Evolutionary conservation across 2,888 invertebrate species (phyloP).

Genomic region (Ochlodes sylvanus): DNA sequence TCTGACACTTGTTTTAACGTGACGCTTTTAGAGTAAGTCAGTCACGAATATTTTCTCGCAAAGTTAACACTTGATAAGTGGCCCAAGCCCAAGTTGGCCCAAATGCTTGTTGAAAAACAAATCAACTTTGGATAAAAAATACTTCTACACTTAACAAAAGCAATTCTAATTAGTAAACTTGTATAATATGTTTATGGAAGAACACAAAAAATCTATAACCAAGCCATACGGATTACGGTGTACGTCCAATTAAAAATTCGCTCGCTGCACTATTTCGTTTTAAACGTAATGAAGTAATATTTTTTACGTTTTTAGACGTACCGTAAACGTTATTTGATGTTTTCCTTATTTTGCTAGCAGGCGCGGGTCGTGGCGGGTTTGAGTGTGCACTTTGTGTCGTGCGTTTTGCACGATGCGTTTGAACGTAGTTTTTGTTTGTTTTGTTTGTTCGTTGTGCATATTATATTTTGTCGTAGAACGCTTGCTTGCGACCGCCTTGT

Average conservation of each 20-base stretch:
- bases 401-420: slow-evolving; percentile 8
- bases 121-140: too few relatives aligned
- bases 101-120: too few relatives aligned
- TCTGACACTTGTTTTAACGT: too few relatives aligned
- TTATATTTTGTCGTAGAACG: slow-evolving; percentile 1
- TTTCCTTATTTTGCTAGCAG: slow-evolving; percentile 21
- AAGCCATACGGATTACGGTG: too few relatives aligned
- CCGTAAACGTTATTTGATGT: slow-evolving; percentile 1
- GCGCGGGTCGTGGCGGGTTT: slow-evolving; percentile 6
- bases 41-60: too few relatives aligned
- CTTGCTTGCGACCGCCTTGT: background rate
- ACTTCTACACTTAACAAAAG: background rate
- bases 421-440: slow-evolving; percentile 3
- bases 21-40: too few relatives aligned
- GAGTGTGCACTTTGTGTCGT: slow-evolving; percentile 10
- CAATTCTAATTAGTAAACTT: background rate
- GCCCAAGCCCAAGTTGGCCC: too few relatives aligned
- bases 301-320: background rate
- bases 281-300: background rate
- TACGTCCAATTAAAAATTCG: slow-evolving; percentile 1
- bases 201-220: too few relatives aligned
- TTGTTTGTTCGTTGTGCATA: background rate
- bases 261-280: background rate
- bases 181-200: too few relatives aligned
- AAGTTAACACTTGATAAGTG: too few relatives aligned